Evolutionary conservation across 2,797 vertebrate species (phyloP).

Genomic region (Oreortyx pictus): DNA sequence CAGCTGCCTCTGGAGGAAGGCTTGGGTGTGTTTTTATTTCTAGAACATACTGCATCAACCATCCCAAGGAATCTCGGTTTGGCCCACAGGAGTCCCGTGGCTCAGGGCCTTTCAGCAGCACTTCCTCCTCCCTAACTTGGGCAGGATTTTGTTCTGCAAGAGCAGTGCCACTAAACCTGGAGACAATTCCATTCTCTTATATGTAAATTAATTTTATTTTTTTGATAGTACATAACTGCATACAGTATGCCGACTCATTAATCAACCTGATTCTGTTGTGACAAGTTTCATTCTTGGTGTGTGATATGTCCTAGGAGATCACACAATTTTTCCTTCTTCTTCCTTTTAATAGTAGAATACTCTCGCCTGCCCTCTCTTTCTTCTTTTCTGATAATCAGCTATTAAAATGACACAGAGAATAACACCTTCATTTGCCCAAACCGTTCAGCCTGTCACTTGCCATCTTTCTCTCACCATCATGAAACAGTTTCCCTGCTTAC

Average conservation of each 20-base stretch:
- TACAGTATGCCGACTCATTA: neutral
- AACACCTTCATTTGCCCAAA: conserved; percentile 33
- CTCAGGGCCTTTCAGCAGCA: neutral
- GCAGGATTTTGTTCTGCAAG: conserved; percentile 27
- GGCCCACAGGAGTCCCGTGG: neutral
- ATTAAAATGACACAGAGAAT: neutral
- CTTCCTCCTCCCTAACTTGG: conserved; percentile 37
- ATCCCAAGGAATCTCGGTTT: conserved; percentile 43
- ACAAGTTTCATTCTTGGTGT: conserved; percentile 45
- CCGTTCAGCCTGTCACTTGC: conserved; percentile 5
- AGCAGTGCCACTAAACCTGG: neutral
- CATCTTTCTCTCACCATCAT: neutral
- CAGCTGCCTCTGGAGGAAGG: conserved; percentile 38
- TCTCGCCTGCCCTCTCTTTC: conserved; percentile 1
- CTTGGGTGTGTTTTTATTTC: neutral
- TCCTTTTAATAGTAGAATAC: conserved; percentile 2
- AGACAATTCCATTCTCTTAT: neutral
- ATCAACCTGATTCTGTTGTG: conserved; percentile 59
- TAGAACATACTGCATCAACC: conserved; percentile 23
- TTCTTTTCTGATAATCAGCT: conserved; percentile 15
- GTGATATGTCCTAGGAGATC: conserved; percentile 40
- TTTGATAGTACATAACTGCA: conserved; percentile 15
- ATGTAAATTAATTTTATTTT: neutral
- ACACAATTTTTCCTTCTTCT: conserved; percentile 24
- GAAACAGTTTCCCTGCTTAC: neutral